These are phyloP conservation scores for Ammospiza caudacuta DNA, from an alignment of 2,113 vertebrate species.

Conservation along the genomic window DNA sequence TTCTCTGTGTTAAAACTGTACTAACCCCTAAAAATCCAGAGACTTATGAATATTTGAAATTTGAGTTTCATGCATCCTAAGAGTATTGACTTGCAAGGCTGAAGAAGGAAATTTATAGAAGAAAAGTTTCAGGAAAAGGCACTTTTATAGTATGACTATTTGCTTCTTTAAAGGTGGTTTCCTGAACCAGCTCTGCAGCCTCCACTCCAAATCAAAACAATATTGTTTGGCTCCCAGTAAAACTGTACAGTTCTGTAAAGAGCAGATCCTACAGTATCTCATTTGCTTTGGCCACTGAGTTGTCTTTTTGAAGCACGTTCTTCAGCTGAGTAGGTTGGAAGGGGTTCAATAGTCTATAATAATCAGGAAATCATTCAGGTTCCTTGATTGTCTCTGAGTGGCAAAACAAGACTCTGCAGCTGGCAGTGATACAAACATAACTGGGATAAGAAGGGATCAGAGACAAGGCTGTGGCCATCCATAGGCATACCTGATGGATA, in stretches of 20 bases:
- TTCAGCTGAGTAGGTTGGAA: background rate
- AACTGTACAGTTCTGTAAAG: background rate
- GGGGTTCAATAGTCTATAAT: conserved; percentile 38
- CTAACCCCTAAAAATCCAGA: background rate
- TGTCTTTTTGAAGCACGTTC: background rate
- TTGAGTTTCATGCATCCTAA: background rate
- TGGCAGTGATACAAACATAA: conserved; percentile 58
- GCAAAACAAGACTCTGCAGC: conserved; percentile 16
- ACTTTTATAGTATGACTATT: background rate
- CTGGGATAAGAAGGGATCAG: conserved; percentile 57
- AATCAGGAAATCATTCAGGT: conserved; percentile 66
- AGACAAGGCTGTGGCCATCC: conserved; percentile 45
- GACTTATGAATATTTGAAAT: background rate
- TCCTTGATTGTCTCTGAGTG: conserved; percentile 55
- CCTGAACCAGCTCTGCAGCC: background rate
- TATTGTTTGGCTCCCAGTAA: background rate
- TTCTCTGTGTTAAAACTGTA: background rate
- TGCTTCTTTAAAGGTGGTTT: background rate
- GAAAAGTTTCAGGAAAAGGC: background rate
- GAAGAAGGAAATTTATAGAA: background rate
- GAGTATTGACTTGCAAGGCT: background rate
- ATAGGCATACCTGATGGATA: conserved; percentile 70
- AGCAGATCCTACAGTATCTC: background rate
- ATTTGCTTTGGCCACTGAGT: background rate
- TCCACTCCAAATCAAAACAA: conserved; percentile 14